Conservation (phyloP, 2,113 vertebrate species). For the Callipepla squamata region DNA sequence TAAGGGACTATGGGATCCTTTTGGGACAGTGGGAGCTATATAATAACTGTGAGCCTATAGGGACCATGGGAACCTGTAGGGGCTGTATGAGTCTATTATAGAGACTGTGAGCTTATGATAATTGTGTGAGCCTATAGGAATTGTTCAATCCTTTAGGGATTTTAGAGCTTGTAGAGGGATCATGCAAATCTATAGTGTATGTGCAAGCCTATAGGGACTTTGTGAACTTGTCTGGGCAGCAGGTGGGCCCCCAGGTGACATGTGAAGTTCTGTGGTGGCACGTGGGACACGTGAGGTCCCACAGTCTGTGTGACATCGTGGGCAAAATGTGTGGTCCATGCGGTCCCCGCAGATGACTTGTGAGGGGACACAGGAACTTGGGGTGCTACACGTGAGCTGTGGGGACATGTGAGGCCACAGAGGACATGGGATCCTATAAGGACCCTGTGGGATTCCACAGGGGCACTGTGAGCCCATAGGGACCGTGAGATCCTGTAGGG, state of each 20-base stretch:
- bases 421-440: background rate
- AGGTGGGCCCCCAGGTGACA: background rate
- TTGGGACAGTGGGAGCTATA: too few species aligned
- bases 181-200: too few species aligned
- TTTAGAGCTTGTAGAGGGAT: too few species aligned
- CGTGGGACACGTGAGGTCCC: background rate
- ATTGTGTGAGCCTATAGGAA: too few species aligned
- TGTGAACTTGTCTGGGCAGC: background rate
- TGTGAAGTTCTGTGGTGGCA: background rate
- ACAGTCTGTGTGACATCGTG: background rate
- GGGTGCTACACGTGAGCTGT: background rate
- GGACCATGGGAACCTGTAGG: background rate
- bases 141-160: background rate
- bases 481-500: background rate
- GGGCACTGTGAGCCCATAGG: background rate
- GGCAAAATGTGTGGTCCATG: background rate
- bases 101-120: too few species aligned
- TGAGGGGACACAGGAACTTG: background rate
- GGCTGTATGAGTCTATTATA: rapidly evolving
- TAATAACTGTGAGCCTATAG: background rate
- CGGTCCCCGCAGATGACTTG: background rate
- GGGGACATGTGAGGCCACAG: background rate
- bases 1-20: too few species aligned
- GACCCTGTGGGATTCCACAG: background rate
- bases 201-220: too few species aligned